Conservation (phyloP, 2,797 vertebrate species). For the Sebastes cheni region DNA sequence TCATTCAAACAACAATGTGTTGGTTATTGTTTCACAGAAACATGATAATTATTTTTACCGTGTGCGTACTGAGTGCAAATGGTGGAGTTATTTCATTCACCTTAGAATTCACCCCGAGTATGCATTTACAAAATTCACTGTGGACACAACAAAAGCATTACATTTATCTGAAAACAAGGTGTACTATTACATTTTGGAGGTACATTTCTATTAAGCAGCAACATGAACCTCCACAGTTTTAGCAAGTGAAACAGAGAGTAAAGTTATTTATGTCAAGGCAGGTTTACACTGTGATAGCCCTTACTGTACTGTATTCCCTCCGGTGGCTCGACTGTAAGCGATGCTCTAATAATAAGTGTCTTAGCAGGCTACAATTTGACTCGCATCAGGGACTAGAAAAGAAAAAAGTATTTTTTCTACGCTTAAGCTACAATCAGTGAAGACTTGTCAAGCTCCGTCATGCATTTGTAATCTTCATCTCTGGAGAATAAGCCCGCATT, state of each 20-base stretch:
- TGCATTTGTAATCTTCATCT: background rate
- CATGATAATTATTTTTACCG: background rate
- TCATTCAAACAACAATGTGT: background rate
- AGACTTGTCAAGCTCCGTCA: background rate
- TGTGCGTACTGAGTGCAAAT: background rate
- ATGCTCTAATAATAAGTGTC: background rate
- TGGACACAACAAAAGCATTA: background rate
- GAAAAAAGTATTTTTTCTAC: background rate
- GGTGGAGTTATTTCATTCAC: background rate
- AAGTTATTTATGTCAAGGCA: background rate
- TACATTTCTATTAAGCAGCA: background rate
- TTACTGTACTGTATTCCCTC: background rate
- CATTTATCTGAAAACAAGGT: background rate
- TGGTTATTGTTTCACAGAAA: background rate
- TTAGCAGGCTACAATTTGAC: background rate
- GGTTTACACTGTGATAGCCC: background rate
- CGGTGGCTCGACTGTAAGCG: background rate
- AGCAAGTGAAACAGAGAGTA: background rate
- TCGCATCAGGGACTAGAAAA: background rate
- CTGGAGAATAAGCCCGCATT: background rate
- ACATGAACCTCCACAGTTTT: background rate
- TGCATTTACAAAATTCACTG: background rate
- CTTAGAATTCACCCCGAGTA: background rate
- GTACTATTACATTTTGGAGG: background rate
- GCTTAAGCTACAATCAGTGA: constrained; percentile 1